phyloP scores from a whole-genome alignment of 2,888 invertebrate genomes.

The Conchocele bisecta region DNA sequence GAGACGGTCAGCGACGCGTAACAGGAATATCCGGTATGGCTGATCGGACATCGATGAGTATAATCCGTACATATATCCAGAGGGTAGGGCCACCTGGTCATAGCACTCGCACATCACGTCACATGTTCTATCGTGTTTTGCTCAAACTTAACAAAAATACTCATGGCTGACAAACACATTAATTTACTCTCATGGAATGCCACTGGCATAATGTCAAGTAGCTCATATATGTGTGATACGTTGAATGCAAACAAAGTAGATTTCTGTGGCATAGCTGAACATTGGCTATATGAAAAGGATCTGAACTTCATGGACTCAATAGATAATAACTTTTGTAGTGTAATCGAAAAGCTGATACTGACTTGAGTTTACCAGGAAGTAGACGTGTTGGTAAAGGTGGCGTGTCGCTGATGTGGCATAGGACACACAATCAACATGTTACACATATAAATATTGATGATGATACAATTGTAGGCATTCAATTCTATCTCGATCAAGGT shows the following conservation, averaged over 20 bases:
- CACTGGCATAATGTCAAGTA: background rate
- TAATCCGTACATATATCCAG: no score
- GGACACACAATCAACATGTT: background rate
- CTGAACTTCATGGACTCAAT: background rate
- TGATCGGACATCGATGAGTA: conserved; percentile 1
- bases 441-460: background rate
- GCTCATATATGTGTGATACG: background rate
- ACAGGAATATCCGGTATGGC: no score
- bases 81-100: no score
- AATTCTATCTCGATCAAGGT: background rate
- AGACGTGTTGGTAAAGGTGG: background rate
- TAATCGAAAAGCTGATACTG: background rate
- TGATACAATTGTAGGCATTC: background rate
- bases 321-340: background rate
- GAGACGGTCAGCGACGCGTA: no score
- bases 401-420: background rate
- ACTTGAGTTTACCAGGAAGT: background rate
- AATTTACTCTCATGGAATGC: background rate
- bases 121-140: no score
- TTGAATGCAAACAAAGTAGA: background rate
- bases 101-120: no score
- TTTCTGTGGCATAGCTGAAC: background rate
- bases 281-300: conserved; percentile 6
- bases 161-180: no score
- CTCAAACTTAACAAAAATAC: no score